A percentile compares a stretch with the other conserved stretches of the same genome.
These are phyloP conservation scores for Hoplodrina ambigua DNA, from an alignment of 2,888 invertebrate genomes.

Conservation along the genomic window DNA sequence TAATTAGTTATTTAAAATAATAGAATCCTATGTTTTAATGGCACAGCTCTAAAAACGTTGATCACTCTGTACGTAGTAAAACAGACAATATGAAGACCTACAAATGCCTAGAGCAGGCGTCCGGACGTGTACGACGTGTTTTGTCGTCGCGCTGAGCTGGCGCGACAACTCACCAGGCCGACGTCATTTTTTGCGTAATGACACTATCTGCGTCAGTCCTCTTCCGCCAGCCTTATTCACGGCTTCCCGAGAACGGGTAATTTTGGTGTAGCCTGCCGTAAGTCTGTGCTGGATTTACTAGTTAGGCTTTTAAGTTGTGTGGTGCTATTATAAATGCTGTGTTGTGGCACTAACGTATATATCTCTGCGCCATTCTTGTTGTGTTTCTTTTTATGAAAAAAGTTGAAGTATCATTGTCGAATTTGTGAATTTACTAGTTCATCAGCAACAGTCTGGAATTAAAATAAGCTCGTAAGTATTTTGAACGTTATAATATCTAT, in stretches of 20 bases:
- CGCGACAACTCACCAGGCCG: constrained; percentile 45
- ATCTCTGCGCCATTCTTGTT: not conserved
- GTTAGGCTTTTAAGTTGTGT: constrained; percentile 18
- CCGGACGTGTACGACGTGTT: constrained; percentile 51
- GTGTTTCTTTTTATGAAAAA: too few relatives aligned
- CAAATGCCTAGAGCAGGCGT: constrained; percentile 19
- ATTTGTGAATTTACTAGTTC: too few relatives aligned
- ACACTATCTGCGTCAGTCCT: constrained; percentile 55
- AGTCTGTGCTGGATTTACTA: constrained; percentile 42
- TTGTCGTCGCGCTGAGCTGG: constrained; percentile 47
- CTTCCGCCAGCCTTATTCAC: constrained; percentile 60
- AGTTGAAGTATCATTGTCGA: too few relatives aligned
- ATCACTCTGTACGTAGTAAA: not conserved
- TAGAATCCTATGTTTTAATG: too few relatives aligned
- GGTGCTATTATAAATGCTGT: constrained; percentile 1
- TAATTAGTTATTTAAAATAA: too few relatives aligned
- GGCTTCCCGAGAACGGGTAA: constrained; percentile 52
- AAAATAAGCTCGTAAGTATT: too few relatives aligned
- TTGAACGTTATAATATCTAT: too few relatives aligned
- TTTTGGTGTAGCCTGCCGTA: constrained; percentile 43
- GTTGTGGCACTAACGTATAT: not conserved
- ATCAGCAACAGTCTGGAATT: too few relatives aligned
- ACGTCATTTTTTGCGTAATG: constrained; percentile 58
- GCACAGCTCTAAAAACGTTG: not conserved
- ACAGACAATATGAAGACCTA: constrained; percentile 30